phyloP scores from a whole-genome alignment of 2,797 vertebrate species.

The Gadopsis bispinosus region DNA sequence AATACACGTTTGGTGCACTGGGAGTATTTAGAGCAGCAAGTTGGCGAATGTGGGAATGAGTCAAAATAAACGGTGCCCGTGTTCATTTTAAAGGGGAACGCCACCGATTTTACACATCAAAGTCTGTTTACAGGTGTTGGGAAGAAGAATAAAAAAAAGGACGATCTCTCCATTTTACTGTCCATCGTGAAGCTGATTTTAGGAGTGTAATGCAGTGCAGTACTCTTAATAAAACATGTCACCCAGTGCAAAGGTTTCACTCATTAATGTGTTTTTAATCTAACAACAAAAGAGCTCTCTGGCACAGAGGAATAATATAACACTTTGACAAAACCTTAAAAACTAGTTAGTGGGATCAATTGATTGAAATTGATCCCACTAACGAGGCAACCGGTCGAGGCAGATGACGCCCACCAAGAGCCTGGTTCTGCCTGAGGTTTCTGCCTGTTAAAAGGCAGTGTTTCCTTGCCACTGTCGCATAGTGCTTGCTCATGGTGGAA shows the following conservation, averaged over 20 bases:
- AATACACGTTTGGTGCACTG: background rate
- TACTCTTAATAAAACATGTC: background rate
- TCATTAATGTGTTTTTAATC: conserved; percentile 11
- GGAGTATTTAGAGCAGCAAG: conserved; percentile 8
- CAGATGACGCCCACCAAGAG: no score
- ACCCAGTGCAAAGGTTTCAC: background rate
- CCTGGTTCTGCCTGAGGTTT: no score
- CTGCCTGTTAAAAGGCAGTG: no score
- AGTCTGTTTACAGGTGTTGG: background rate
- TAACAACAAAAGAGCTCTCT: background rate
- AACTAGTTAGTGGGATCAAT: background rate
- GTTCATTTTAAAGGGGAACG: background rate
- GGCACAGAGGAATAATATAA: background rate
- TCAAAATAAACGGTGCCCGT: background rate
- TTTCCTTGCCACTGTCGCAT: no score
- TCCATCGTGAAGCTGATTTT: background rate
- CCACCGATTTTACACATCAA: background rate
- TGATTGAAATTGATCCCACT: background rate
- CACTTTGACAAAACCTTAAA: background rate
- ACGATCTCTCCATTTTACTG: background rate
- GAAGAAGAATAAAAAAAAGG: background rate
- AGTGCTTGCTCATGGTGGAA: no score
- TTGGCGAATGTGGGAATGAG: background rate
- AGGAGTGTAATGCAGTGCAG: background rate
- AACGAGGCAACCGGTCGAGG: no score